Evolutionary conservation across 64 coral and sea anemone genomes (phyloP), one percentile per base, ranked within the genome.

Genomic region (Cladopsammia gracilis): DNA sequence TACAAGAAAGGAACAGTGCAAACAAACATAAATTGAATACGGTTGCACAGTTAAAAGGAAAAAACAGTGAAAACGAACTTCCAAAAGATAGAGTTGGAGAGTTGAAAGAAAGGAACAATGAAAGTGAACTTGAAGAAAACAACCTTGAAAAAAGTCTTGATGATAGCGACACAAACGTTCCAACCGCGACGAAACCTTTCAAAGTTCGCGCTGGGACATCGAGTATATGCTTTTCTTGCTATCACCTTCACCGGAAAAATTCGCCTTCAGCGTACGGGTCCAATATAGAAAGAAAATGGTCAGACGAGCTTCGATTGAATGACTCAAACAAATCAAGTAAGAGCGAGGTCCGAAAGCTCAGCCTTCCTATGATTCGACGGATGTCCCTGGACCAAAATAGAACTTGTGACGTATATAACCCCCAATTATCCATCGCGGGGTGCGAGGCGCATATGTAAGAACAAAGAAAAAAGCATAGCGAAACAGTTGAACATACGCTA

Each of bases 131-230:
- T n/a, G 47, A 49, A 75, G 10, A n/a, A 75, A 49, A 20, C 18
- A 49, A n/a, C 18, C 20, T 49, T 75, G 72, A 49, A 49, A 20
- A 48, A 34, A 0, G 34, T 34, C 34, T 34, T 34, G 34, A 34
- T 14, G 6, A 75, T 7, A 75, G 46, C 5, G 47, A 75, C 46
- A 51, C 46, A 46, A 75, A 49, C 16, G 72, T 19, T 51, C 53
- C 53, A 3, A 2, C 72, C 3, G 10, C 46, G 5, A 15, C 5
- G 19, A 75, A 7, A 2, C 45, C 44, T 75, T 75, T 75, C 47
- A 75, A 75, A 18, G 46, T 75, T 45, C 72, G 72, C 26, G 46
- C 72, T 19, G 10, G 72, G n/a, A 49, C 72, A 75, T 48, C 72
- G 6, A 46, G 72, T 5, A 19, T 75, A 75, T 75, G 72, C 26